Percentiles rank a stretch among this genome's conserved stretches.
Evolutionary conservation across 2,888 invertebrate genomes (phyloP).

Genomic region (Cynaeus angustus): DNA sequence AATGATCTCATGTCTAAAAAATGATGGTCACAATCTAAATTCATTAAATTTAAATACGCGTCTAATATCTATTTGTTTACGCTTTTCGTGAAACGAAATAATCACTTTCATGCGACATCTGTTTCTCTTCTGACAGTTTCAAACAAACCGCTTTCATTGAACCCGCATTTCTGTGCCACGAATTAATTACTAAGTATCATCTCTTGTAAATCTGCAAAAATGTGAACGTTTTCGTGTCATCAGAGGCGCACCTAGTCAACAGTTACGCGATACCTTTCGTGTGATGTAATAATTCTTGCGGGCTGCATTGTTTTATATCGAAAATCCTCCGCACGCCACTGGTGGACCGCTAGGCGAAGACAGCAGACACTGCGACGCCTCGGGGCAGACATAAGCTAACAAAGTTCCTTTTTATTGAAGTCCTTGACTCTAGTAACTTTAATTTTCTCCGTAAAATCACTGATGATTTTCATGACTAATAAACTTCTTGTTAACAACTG

Average conservation of each 20-base stretch:
- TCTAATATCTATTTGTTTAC: conserved; percentile 19
- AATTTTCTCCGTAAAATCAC: conserved; percentile 32
- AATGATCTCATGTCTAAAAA: conserved; percentile 50
- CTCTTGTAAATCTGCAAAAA: conserved; percentile 3
- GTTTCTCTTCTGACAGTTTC: neutral
- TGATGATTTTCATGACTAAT: no score
- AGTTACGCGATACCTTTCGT: conserved; percentile 39
- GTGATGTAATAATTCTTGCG: conserved; percentile 27
- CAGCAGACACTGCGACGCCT: conserved; percentile 43
- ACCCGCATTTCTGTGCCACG: no score
- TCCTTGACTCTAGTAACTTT: conserved; percentile 40
- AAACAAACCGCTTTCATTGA: neutral
- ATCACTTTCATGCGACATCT: conserved; percentile 6
- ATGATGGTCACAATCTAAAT: conserved; percentile 45
- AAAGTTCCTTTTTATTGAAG: conserved; percentile 42
- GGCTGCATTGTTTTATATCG: neutral
- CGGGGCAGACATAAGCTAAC: conserved; percentile 15
- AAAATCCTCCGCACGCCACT: conserved; percentile 18
- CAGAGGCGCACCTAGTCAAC: conserved; percentile 23
- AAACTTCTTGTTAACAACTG: conserved; percentile 1
- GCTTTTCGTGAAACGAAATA: conserved; percentile 12
- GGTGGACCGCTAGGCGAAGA: conserved; percentile 29
- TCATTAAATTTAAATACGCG: conserved; percentile 43
- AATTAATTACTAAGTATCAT: conserved; percentile 15
- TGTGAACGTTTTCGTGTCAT: conserved; percentile 13